Conservation (phyloP, 2,888 invertebrate species). For the Troglohyphantes excavatus region DNA sequence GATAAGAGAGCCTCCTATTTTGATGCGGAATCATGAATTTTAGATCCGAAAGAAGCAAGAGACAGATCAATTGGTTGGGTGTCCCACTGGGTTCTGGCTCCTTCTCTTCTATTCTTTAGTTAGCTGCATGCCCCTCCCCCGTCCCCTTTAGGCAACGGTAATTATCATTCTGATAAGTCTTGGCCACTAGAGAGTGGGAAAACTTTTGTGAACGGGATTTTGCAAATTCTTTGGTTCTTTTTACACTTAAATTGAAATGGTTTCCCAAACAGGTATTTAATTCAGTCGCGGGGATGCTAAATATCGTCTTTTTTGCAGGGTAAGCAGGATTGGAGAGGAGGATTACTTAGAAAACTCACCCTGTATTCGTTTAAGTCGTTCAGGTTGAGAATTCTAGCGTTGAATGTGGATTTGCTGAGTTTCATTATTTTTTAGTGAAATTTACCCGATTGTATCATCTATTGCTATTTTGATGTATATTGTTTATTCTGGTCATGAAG, state of each 20-base stretch:
- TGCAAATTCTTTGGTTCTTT: slow-evolving; percentile 39
- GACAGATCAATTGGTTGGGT: slow-evolving; percentile 57
- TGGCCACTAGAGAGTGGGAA: slow-evolving; percentile 55
- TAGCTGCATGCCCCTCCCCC: slow-evolving; percentile 37
- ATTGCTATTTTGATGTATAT: no score
- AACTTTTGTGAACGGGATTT: slow-evolving; percentile 49
- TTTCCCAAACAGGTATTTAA: slow-evolving; percentile 60
- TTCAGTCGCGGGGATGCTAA: slow-evolving; percentile 35
- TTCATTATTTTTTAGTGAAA: no score
- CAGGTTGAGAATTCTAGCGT: no score
- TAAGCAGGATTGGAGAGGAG: background rate
- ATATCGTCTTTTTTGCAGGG: slow-evolving; percentile 22
- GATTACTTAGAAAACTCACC: no score
- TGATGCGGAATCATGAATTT: slow-evolving; percentile 74
- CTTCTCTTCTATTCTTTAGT: slow-evolving; percentile 69
- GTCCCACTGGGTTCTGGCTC: slow-evolving; percentile 54
- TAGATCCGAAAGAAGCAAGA: slow-evolving; percentile 46
- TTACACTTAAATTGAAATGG: slow-evolving; percentile 52
- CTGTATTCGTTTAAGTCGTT: no score
- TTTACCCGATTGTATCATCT: no score
- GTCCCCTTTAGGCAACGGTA: slow-evolving; percentile 55
- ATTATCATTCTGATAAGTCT: slow-evolving; percentile 76
- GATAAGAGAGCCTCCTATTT: slow-evolving; percentile 71
- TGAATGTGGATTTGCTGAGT: no score
- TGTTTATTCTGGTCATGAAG: no score